phyloP scores from a whole-genome alignment of 1,140 invertebrate species.

The Drosophila aff. region DNA sequence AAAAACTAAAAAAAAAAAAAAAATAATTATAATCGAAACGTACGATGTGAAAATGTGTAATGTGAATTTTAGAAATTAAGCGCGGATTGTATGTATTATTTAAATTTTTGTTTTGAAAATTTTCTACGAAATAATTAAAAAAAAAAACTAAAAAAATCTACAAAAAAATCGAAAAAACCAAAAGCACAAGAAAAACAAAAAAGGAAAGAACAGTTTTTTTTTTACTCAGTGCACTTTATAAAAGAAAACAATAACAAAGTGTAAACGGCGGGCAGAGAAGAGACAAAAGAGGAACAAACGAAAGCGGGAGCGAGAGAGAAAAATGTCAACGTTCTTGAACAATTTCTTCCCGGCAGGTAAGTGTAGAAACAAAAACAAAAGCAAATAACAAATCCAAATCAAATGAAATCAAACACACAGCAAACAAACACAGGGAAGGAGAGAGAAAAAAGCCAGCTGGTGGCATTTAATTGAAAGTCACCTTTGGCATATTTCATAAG shows the following conservation, averaged over 20 bases:
- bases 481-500: conserved; percentile 74
- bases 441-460: conserved; percentile 25
- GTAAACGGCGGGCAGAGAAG: conserved; percentile 25
- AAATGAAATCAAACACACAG: conserved; percentile 22
- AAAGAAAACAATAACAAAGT: conserved; percentile 40
- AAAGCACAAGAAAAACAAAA: conserved; percentile 18
- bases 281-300: conserved; percentile 21
- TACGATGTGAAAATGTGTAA: conserved; percentile 71
- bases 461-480: conserved; percentile 68
- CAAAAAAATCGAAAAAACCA: conserved; percentile 41
- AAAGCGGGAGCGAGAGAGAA: conserved; percentile 58
- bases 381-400: conserved; percentile 32
- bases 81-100: conserved; percentile 76
- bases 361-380: conserved; percentile 54
- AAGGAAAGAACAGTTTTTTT: conserved; percentile 6
- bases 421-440: conserved; percentile 23
- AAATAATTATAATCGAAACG: conserved; percentile 22
- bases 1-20: conserved; percentile 22
- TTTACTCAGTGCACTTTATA: conserved; percentile 21
- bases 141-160: conserved; percentile 13
- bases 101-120: conserved; percentile 71
- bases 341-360: conserved; percentile 85
- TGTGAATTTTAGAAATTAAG: conserved; percentile 74
- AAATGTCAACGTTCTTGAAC: conserved; percentile 85
- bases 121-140: conserved; percentile 37